Evolutionary conservation across 2,113 vertebrate genomes (phyloP).

Genomic region (Pangasianodon gigas): DNA sequence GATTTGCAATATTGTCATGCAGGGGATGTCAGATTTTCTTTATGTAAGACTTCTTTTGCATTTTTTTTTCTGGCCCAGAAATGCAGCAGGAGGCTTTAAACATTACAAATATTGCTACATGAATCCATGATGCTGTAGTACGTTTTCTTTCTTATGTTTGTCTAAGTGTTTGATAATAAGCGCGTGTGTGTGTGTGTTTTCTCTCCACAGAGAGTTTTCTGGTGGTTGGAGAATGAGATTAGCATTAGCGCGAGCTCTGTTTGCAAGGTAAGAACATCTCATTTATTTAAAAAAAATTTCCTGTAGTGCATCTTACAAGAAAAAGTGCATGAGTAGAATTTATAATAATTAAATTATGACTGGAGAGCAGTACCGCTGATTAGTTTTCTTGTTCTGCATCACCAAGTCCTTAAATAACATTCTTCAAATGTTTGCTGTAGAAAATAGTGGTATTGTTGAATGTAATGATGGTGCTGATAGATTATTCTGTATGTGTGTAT

Average conservation of each 20-base stretch:
- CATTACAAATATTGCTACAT: not conserved
- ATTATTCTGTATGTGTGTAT: not conserved
- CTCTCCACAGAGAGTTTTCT: slow-evolving; percentile 88
- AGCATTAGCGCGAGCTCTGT: slow-evolving; percentile 92
- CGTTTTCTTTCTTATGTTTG: not conserved
- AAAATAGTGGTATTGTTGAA: not conserved
- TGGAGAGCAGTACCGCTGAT: not conserved
- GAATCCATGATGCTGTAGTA: not conserved
- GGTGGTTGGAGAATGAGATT: slow-evolving; percentile 98
- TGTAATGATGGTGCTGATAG: not conserved
- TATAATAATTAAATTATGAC: not conserved
- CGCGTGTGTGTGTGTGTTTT: slow-evolving; percentile 1
- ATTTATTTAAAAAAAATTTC: not conserved
- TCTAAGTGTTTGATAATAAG: not conserved
- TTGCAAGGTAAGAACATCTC: slow-evolving; percentile 82
- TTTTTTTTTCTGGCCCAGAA: not conserved
- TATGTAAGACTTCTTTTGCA: not conserved
- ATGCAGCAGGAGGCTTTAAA: not conserved
- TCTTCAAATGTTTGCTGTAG: no score
- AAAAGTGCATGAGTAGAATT: not conserved
- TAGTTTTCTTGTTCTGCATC: not conserved
- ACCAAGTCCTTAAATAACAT: not conserved
- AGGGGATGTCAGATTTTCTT: no score
- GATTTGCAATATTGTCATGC: not conserved
- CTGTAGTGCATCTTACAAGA: not conserved